Percentiles rank a stretch among this genome's conserved stretches.
These are phyloP conservation scores for Cardinalis cardinalis DNA, from an alignment of 2,113 vertebrate species.

Conservation along the genomic window DNA sequence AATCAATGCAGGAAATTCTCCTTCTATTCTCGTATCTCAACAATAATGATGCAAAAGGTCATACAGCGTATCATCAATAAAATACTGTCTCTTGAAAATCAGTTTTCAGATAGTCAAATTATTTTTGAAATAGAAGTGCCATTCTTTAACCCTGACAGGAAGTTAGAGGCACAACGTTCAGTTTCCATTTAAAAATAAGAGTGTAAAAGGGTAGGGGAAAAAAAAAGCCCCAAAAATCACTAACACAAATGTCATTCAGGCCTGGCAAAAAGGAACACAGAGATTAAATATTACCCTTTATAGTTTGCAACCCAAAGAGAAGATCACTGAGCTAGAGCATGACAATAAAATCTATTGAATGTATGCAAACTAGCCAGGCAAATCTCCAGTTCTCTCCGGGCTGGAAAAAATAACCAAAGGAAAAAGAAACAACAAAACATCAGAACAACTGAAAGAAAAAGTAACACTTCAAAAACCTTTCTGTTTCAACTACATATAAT, in stretches of 20 bases:
- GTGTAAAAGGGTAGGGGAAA: not conserved
- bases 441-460: not conserved
- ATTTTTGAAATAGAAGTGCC: slow-evolving; percentile 21
- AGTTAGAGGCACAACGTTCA: not conserved
- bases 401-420: not conserved
- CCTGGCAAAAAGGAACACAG: not conserved
- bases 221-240: not conserved
- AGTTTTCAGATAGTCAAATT: slow-evolving; percentile 41
- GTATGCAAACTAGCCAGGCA: not conserved
- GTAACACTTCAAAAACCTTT: not conserved
- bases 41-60: slow-evolving; percentile 42
- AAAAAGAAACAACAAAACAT: not conserved
- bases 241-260: slow-evolving; percentile 24
- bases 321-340: not conserved
- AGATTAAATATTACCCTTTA: slow-evolving; percentile 34
- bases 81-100: slow-evolving; percentile 34
- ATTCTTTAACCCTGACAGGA: slow-evolving; percentile 38
- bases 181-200: slow-evolving; percentile 36
- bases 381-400: not conserved
- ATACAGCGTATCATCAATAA: slow-evolving; percentile 26
- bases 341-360: not conserved
- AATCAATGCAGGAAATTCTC: slow-evolving; percentile 19
- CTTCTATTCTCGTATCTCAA: not conserved
- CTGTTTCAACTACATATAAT: not conserved
- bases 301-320: not conserved